These are phyloP conservation scores for Rhopilema esculentum DNA, from an alignment of 30 jellyfish, hydroid and myxozoan species.

Conservation along the genomic window DNA sequence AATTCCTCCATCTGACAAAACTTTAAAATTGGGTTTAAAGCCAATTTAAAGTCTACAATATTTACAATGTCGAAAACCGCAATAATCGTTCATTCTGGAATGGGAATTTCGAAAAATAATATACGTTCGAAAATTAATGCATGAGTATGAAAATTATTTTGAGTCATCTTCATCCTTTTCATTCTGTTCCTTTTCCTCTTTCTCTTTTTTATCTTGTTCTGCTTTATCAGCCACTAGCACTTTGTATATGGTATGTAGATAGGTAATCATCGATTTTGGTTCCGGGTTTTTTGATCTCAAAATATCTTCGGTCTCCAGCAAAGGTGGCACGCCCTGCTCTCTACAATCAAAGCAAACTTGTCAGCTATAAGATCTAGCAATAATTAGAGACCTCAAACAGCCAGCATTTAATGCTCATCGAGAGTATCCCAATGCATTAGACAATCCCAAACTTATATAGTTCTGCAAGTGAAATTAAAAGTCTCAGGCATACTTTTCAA, in stretches of 20 bases:
- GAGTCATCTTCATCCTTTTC: constrained; percentile 3
- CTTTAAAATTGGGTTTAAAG: no score
- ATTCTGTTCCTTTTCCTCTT: constrained; percentile 15
- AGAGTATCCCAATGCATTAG: no score
- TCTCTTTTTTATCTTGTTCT: constrained; percentile 53
- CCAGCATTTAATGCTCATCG: no score
- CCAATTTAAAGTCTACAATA: not conserved
- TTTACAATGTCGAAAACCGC: not conserved
- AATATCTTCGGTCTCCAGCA: constrained; percentile 92
- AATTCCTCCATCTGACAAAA: no score
- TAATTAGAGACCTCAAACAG: no score
- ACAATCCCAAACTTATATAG: no score
- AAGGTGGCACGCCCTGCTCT: constrained; percentile 85
- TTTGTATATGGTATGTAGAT: constrained; percentile 84
- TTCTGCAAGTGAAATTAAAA: no score
- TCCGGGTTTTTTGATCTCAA: constrained; percentile 86
- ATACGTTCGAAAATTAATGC: not conserved
- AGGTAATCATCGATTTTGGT: constrained; percentile 88
- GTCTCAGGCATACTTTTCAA: no score
- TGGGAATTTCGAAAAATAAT: no score
- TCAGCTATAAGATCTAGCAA: no score
- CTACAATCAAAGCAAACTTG: constrained; percentile 68
- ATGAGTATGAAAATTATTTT: not conserved
- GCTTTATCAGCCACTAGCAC: constrained; percentile 83
- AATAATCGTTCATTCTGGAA: not conserved